Base-by-base conservation (phyloP, 2,797 vertebrate genomes). In the Halcyon leucocephala region DNA sequence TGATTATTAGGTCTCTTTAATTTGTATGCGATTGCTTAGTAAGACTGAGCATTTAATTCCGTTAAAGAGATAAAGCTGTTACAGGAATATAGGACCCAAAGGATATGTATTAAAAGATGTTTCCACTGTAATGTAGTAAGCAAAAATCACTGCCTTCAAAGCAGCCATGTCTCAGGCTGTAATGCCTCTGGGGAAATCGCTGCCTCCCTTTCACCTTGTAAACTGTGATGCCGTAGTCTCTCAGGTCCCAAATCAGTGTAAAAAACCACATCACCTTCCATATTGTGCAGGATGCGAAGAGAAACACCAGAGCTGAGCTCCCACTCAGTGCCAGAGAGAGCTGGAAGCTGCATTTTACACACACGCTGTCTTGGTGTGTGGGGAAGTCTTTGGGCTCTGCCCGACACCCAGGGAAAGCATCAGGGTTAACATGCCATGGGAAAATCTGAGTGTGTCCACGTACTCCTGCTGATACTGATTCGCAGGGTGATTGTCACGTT, bases 1-100 rank as follows among this genome's bases (percentile, higher is more conserved):
- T 29, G 61, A 52, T 83, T 92, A 71, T 93, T 94, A 87, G 62
- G 77, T 41, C 37, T 62, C 86, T 80, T 90, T 92, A 94, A 96
- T 93, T 82, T 85, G 52, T 72, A 67, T 67, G 33, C 46, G 21
- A 85, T 84, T 82, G 84, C 72, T 89, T 69, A 76, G 77, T 90
- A 78, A 91, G 55, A 71, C 69, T 52, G 86, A 92, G 54, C 28
- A 91, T 37, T 90, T 91, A 82, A 84, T 93, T 90, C 52, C 85
- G 44, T 70, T 85, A 62, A 69, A 86, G 73, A 88, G 87, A 94
- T 70, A 88, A 94, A 80, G 62, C 80, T 77, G 48, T 72, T 89
- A 39, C n/a, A 92, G 76, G 54, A 82, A 73, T 84, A 84, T 57
- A 94, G 61, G 46, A 90, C 73, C 93, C 90, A 57, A 71, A 82